Evolutionary conservation across 2,797 vertebrate genomes (phyloP).

Genomic region (Taenioides sp.): DNA sequence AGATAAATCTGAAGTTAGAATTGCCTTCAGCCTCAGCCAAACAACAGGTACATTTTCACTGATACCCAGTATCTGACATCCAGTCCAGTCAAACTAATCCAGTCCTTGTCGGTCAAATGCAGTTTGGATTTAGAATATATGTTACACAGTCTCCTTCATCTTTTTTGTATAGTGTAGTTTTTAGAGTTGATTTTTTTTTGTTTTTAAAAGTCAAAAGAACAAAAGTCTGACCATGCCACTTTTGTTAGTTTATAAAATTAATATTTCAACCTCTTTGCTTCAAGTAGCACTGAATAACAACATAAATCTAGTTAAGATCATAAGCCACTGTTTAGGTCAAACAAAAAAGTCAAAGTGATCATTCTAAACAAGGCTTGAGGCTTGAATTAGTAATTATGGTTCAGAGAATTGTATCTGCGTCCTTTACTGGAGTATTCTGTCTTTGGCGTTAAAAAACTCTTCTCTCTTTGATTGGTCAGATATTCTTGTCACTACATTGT

Average conservation of each 20-base stretch:
- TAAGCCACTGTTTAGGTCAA: not conserved
- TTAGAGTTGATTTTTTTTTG: too few species aligned
- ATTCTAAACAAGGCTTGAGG: not conserved
- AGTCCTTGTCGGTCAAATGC: too few species aligned
- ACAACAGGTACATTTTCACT: conserved; percentile 80
- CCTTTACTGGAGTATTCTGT: not conserved
- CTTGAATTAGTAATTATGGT: not conserved
- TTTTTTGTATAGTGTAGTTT: too few species aligned
- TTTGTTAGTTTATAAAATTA: not conserved
- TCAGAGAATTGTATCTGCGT: not conserved
- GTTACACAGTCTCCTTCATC: too few species aligned
- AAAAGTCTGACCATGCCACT: not conserved
- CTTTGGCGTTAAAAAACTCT: not conserved
- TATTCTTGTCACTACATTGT: conserved; percentile 8
- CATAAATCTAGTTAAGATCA: too few species aligned
- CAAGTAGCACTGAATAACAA: too few species aligned
- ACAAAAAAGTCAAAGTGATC: not conserved
- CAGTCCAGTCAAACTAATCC: too few species aligned
- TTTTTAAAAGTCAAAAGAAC: not conserved
- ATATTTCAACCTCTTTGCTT: too few species aligned
- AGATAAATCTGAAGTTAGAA: conserved; percentile 92
- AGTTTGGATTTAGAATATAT: too few species aligned
- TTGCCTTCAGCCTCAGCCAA: conserved; percentile 93
- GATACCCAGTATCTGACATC: not conserved
- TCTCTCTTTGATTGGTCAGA: conserved; percentile 5